These are phyloP conservation scores for Drosophila guanche DNA, from an alignment of 1,140 invertebrate species.

Conservation along the genomic window DNA sequence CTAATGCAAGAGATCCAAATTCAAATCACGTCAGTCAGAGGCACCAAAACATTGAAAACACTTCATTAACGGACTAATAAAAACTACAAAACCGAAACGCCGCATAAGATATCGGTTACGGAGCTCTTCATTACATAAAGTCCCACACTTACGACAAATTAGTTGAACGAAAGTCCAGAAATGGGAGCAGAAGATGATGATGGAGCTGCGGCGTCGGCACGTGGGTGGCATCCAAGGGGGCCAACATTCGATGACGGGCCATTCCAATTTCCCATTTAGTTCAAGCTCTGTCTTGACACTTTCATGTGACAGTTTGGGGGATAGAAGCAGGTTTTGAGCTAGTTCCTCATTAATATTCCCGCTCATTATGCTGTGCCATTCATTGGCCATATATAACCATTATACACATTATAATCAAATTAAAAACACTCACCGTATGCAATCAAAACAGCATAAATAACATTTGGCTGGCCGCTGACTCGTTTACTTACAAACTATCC, in stretches of 20 bases:
- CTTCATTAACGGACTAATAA: conserved; percentile 61
- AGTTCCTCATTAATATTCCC: conserved; percentile 59
- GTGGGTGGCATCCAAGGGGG: conserved; percentile 34
- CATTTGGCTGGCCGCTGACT: conserved; percentile 31
- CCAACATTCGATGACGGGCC: conserved; percentile 2
- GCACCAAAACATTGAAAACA: conserved; percentile 56
- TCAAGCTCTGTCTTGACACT: conserved; percentile 50
- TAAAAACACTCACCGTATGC: conserved; percentile 77
- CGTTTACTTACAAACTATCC: conserved; percentile 21
- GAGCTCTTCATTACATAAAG: conserved; percentile 62
- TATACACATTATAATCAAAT: conserved; percentile 76
- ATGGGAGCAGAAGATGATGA: conserved; percentile 8
- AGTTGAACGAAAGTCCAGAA: conserved; percentile 8
- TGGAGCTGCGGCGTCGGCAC: conserved; percentile 1
- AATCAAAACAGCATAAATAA: conserved; percentile 79
- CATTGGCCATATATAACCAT: conserved; percentile 65
- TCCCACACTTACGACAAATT: conserved; percentile 25
- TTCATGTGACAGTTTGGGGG: conserved; percentile 63
- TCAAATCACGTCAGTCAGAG: too few relatives aligned
- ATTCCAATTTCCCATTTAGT: conserved; percentile 43
- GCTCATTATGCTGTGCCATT: conserved; percentile 55
- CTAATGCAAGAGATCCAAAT: conserved; percentile 33
- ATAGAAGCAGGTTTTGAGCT: conserved; percentile 19
- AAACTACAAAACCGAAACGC: conserved; percentile 55
- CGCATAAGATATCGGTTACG: conserved; percentile 43